Evolutionary conservation across 2,888 invertebrate species (phyloP).

Genomic region (Alcis repandata): DNA sequence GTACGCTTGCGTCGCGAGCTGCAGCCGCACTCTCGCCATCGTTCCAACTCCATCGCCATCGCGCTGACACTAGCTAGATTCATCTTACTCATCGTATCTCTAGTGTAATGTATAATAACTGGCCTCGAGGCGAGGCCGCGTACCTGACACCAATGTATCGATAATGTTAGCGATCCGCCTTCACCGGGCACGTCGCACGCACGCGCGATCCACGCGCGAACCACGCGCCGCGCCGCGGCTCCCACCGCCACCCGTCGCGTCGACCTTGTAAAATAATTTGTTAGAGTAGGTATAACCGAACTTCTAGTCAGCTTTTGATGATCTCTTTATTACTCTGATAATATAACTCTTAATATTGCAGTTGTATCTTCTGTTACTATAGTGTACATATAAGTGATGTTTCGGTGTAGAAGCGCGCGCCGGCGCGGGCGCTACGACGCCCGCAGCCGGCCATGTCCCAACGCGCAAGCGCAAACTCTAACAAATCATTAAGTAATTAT

Average conservation of each 20-base stretch:
- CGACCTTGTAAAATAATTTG: constrained; percentile 66
- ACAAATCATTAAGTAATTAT: constrained; percentile 68
- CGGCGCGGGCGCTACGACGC: constrained; percentile 48
- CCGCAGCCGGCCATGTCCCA: constrained; percentile 39
- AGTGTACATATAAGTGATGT: constrained; percentile 71
- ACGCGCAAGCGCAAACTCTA: constrained; percentile 46
- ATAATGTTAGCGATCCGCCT: constrained; percentile 57
- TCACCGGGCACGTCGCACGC: constrained; percentile 57
- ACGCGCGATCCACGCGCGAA: constrained; percentile 14
- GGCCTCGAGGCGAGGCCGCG: constrained; percentile 74
- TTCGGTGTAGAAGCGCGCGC: constrained; percentile 71
- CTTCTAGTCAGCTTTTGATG: constrained; percentile 85
- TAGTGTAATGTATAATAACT: constrained; percentile 67
- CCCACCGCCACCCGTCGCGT: constrained; percentile 27
- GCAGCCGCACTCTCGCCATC: constrained; percentile 29
- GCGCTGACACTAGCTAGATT: constrained; percentile 77
- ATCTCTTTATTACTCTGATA: constrained; percentile 79
- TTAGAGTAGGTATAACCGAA: constrained; percentile 81
- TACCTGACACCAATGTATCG: constrained; percentile 81
- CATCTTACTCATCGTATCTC: constrained; percentile 65
- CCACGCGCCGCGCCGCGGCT: too few relatives aligned
- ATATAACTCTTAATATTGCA: constrained; percentile 74
- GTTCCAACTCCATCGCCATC: constrained; percentile 49
- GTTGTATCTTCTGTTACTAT: constrained; percentile 72
- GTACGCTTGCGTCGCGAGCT: constrained; percentile 69